Conservation (phyloP, 2,113 vertebrate genomes). For the Cyrtonyx montezumae region DNA sequence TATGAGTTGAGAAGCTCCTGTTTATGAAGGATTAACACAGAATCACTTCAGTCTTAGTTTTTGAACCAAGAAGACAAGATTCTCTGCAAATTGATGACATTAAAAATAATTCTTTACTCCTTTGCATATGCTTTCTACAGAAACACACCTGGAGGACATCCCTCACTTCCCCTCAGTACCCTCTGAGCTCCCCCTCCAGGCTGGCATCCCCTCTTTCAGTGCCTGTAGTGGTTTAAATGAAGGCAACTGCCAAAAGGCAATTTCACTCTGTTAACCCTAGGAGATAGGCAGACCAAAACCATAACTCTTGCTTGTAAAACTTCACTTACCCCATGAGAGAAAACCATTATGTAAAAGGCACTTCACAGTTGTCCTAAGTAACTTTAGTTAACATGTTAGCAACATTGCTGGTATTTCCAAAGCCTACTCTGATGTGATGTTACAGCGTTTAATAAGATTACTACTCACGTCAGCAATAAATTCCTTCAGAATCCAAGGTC, state of each 20-base stretch:
- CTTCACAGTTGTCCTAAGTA: slow-evolving; percentile 16
- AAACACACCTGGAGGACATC: slow-evolving; percentile 47
- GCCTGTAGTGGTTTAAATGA: slow-evolving; percentile 22
- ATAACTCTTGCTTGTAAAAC: slow-evolving; percentile 2
- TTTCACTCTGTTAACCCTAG: slow-evolving; percentile 18
- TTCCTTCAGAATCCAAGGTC: neutral
- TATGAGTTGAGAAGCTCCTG: slow-evolving; percentile 12
- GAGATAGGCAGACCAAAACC: slow-evolving; percentile 22
- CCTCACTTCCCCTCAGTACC: neutral
- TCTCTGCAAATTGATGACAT: slow-evolving; percentile 47
- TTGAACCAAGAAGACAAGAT: slow-evolving; percentile 46
- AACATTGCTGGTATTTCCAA: slow-evolving; percentile 17
- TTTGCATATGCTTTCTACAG: slow-evolving; percentile 26
- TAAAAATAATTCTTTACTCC: slow-evolving; percentile 29
- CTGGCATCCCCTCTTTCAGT: neutral
- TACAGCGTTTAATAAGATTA: slow-evolving; percentile 37
- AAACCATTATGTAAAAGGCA: slow-evolving; percentile 27
- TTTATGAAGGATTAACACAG: slow-evolving; percentile 5
- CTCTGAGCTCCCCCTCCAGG: neutral
- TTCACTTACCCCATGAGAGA: slow-evolving; percentile 10
- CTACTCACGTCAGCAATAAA: slow-evolving; percentile 7
- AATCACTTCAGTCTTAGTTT: slow-evolving; percentile 24
- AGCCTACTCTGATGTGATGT: neutral
- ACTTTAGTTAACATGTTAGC: neutral
- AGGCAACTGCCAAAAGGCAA: slow-evolving; percentile 36